A percentile compares a stretch with the other conserved stretches of the same genome.
Evolutionary conservation across 1,140 invertebrate species (phyloP).

Genomic region (Drosophila biarmipes): DNA sequence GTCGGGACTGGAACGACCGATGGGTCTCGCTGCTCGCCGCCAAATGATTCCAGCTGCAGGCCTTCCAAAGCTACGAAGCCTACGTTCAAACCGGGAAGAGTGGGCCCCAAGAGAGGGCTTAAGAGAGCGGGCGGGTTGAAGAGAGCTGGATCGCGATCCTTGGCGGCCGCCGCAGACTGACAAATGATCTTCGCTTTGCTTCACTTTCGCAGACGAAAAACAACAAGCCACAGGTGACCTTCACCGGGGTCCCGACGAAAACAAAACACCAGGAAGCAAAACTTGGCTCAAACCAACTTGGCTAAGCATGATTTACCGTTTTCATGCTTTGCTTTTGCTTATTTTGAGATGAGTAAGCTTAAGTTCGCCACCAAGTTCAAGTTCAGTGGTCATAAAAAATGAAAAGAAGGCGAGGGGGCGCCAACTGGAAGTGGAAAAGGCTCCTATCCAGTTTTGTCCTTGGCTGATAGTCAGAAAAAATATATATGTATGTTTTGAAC

Average conservation of each 20-base stretch:
- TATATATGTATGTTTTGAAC: conserved; percentile 24
- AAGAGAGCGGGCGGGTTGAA: conserved; percentile 8
- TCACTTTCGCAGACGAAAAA: conserved; percentile 1
- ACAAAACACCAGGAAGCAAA: conserved; percentile 47
- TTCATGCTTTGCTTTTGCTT: conserved; percentile 6
- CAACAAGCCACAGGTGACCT: conserved; percentile 19
- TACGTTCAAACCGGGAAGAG: not conserved
- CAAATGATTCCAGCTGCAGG: conserved; percentile 43
- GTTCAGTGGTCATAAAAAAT: conserved; percentile 20
- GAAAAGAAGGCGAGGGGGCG: conserved; percentile 1
- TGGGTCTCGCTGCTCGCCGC: conserved; percentile 40
- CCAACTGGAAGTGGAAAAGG: conserved; percentile 1
- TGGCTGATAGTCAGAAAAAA: conserved; percentile 30
- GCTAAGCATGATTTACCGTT: conserved; percentile 53
- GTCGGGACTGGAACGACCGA: conserved; percentile 50
- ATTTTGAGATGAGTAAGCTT: conserved; percentile 43
- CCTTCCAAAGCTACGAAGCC: conserved; percentile 28
- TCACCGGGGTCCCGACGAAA: conserved; percentile 34
- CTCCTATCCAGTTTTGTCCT: conserved; percentile 27
- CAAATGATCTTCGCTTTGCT: conserved; percentile 8
- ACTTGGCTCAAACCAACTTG: conserved; percentile 23
- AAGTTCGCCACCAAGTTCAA: conserved; percentile 45
- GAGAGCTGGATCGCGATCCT: conserved; percentile 15
- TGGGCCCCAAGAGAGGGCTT: conserved; percentile 2
- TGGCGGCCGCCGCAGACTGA: not conserved